These are phyloP conservation scores for Nothoprocta perdicaria DNA, from an alignment of 2,113 vertebrate genomes.

Conservation along the genomic window DNA sequence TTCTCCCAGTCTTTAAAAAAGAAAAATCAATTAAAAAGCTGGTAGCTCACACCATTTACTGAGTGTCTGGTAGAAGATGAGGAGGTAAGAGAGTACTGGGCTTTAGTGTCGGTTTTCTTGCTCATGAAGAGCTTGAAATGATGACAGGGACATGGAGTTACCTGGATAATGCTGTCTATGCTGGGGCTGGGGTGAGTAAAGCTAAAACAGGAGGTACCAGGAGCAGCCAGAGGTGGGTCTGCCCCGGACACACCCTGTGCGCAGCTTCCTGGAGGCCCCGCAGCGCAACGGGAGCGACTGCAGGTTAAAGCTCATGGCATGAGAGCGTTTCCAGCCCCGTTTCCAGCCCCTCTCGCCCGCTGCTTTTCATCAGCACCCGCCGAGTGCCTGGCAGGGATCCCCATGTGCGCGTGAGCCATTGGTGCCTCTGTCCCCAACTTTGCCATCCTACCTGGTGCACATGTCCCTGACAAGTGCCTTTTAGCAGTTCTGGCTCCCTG, in stretches of 20 bases:
- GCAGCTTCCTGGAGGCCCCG: neutral
- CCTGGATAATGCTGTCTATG: neutral
- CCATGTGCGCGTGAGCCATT: accelerated
- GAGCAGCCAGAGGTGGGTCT: too few relatives aligned
- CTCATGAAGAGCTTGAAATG: neutral
- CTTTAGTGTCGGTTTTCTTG: neutral
- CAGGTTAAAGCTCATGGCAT: neutral
- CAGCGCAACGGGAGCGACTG: neutral
- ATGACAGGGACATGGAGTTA: neutral
- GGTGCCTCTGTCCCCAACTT: neutral
- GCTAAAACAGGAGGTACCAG: too few relatives aligned
- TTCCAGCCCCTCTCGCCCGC: neutral
- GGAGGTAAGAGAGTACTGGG: neutral
- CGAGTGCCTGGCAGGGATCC: too few relatives aligned
- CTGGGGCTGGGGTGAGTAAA: neutral
- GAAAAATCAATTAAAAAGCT: neutral
- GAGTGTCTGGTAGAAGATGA: neutral
- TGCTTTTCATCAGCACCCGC: neutral
- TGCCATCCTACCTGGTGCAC: neutral
- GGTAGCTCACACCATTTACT: neutral
- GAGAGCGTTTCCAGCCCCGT: neutral
- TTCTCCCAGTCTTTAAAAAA: neutral
- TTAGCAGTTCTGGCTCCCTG: neutral
- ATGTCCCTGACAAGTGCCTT: neutral
- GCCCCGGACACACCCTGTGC: too few relatives aligned